Base-by-base conservation (phyloP, 1,140 invertebrate genomes). In the Drosophila seguyi region DNA sequence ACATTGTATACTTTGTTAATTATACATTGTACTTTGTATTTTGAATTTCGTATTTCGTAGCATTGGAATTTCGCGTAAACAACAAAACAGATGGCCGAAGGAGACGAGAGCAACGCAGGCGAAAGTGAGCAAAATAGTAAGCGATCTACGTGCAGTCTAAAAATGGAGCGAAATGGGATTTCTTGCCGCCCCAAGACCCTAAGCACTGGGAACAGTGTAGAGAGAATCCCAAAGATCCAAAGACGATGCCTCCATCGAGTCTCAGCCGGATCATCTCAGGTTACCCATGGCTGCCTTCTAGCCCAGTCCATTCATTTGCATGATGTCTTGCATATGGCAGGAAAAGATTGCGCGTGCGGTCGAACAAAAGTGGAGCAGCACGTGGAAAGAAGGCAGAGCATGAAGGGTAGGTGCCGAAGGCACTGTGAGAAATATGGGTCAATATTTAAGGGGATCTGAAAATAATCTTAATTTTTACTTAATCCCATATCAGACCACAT, bases 291-390 rank as follows among this genome's bases (percentile, higher is more conserved):
- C 44, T 45, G 8, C 3, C 42, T 42, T 25, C 34, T 20, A 38
- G 27, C 31, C 60, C 57, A 61, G 55, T 81, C 76, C 76, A 66
- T 76, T 48, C 56, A 56, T 59, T 78, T 50, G 42, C 60, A 65
- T 85, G 81, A 84, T 69, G 81, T 65, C 58, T 84, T 84, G 62
- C 81, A 84, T 84, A 85, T 84, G 81, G 81, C 66, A 63, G 66
- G 56, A 58, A 72, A 76, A 61, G 61, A 48, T 56, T 77, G 81
- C 81, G 81, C 81, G 81, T 84, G 81, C 81, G 81, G 76, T 69
- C 68, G 25, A n/a, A 11, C 41, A 74, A 62, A 84, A 67, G 48
- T 75, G 58, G 81, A 63, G 72, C 75, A 79, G 38, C 48, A 45
- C 42, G 39, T 61, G 55, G 39, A 45, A 44, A 39, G 65, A 44